Base-by-base conservation (phyloP, 2,113 vertebrate genomes). In the Copsychus sechellarum region DNA sequence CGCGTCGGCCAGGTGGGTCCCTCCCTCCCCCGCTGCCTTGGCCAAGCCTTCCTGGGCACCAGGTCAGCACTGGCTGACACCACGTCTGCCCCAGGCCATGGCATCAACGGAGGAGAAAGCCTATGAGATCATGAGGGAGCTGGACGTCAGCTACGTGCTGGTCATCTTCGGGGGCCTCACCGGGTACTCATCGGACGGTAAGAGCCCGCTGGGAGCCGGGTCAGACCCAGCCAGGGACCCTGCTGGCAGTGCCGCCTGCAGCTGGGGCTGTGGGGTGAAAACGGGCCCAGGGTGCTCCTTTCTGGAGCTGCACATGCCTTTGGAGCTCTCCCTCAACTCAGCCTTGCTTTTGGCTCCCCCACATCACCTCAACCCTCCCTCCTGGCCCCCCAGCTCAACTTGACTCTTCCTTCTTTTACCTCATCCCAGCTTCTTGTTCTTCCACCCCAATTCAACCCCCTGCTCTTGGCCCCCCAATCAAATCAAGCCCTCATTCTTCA, bases 141-240 rank as follows among this genome's bases (percentile, higher is more conserved):
- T 99, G 72, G 99, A 99, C 9, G 99, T 99, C 66, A 99, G 99
- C 96, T 99, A 99, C 3, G 99, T 99, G 74, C 94, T 99, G 87
- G 99, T 99, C 26, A 99, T 99, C 96, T 99, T 99, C 17, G 99
- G 99, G 60, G 99, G 99, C 88, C 98, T 99, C 82, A 99, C 99
- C 0, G 99, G 99, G 1, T 99, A 99, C 93, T 99, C 99, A 0
- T 99, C 99, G 4, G 99, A 99, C 3, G 99, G 99, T 99, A 98
- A 97, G 81, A 7, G 11, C 71, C 31, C 0, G 0, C 82, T 64
- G 38, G 3, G 34, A 60, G 57, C 53, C 2, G 1, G 14, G 33
- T 34, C 57, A 16, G 0, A 42, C 36, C 56, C 42, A 3, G 14
- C 51, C 17, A 1, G 1, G 11, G 6, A 12, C 0, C 0, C 48